Evolutionary conservation across 1,140 invertebrate genomes (phyloP).

Genomic region (Hycleus cichorii): DNA sequence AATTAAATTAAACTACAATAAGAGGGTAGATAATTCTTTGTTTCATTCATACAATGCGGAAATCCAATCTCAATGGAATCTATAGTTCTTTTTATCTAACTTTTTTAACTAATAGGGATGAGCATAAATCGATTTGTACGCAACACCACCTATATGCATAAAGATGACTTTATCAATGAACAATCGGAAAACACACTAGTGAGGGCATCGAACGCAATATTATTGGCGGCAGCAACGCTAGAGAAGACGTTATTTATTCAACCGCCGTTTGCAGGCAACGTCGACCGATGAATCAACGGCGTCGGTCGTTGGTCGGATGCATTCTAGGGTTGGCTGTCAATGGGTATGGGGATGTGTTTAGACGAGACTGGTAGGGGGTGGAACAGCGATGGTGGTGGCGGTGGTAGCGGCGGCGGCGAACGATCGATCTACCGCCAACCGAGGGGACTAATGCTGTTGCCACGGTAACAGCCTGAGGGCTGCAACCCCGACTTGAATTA

Average conservation of each 20-base stretch:
- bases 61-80: background rate
- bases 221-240: constrained; percentile 6
- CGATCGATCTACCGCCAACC: constrained; percentile 36
- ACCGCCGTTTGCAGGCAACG: constrained; percentile 1
- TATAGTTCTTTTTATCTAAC: too few species aligned
- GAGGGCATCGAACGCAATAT: constrained; percentile 17
- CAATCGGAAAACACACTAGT: background rate
- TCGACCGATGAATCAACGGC: constrained; percentile 25
- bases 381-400: too few species aligned
- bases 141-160: too few species aligned
- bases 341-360: constrained; percentile 29
- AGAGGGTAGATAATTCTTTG: too few species aligned
- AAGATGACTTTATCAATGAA: too few species aligned
- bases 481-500: constrained; percentile 37
- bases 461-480: constrained; percentile 34
- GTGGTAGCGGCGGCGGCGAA: constrained; percentile 19
- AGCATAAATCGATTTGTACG: too few species aligned
- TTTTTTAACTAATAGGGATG: too few species aligned
- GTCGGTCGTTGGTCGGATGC: constrained; percentile 19
- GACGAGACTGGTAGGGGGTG: constrained; percentile 23
- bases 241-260: constrained; percentile 10
- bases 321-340: constrained; percentile 30
- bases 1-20: too few species aligned
- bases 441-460: constrained; percentile 36
- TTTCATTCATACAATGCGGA: background rate